A percentile compares a stretch with the other conserved stretches of the same genome.
Evolutionary conservation across 2,797 vertebrate species (phyloP).

Genomic region (Chaetophractus vellerosus): DNA sequence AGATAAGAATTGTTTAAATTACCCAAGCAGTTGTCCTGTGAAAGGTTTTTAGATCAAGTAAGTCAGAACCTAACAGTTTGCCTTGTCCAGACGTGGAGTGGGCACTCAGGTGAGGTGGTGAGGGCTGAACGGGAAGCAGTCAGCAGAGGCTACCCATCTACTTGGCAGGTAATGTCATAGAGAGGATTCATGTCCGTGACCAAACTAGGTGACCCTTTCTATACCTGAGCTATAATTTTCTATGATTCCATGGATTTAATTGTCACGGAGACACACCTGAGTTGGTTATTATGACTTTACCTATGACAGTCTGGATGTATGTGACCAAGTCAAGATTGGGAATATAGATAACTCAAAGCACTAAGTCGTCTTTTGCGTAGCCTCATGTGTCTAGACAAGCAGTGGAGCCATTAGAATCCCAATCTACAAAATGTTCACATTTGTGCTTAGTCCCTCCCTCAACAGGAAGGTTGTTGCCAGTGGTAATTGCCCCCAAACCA

Average conservation of each 20-base stretch:
- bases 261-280: not conserved
- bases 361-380: not conserved
- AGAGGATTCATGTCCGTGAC: not conserved
- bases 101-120: not conserved
- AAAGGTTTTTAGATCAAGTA: not conserved
- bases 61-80: not conserved
- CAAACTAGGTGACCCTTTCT: not conserved
- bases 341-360: not conserved
- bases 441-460: constrained; percentile 8
- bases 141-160: not conserved
- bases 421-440: not conserved
- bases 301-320: not conserved
- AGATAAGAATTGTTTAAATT: constrained; percentile 23
- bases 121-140: not conserved
- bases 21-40: not conserved
- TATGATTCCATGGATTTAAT: not conserved
- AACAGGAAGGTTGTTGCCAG: not conserved
- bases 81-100: not conserved
- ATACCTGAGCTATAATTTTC: not conserved
- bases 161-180: not conserved
- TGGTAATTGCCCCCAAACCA: not conserved
- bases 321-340: not conserved
- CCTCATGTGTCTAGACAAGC: not conserved
- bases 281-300: not conserved
- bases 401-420: not conserved